A percentile compares a stretch with the other conserved stretches of the same genome.
These are phyloP conservation scores for Psephotus haematonotus DNA, from an alignment of 2,113 vertebrate species.

Conservation along the genomic window DNA sequence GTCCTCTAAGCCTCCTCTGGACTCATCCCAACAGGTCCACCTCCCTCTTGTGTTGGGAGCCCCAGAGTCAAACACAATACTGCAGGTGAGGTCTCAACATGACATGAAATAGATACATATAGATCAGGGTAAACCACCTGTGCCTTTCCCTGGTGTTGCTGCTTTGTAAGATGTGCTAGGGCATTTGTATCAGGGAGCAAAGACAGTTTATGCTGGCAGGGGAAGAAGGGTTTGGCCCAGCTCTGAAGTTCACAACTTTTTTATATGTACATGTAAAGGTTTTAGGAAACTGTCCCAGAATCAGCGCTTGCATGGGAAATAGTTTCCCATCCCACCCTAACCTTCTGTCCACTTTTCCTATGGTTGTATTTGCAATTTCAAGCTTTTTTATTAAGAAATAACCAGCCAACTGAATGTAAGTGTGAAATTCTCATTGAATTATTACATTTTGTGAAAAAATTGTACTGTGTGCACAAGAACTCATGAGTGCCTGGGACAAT, in stretches of 20 bases:
- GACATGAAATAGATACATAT: background rate
- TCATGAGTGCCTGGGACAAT: background rate
- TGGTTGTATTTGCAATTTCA: background rate
- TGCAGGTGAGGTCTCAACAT: background rate
- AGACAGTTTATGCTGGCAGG: slow-evolving; percentile 51
- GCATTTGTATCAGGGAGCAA: background rate
- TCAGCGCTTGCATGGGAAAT: slow-evolving; percentile 48
- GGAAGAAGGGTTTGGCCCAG: background rate
- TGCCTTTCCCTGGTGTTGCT: background rate
- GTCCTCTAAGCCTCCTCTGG: background rate
- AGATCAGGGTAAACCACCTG: background rate
- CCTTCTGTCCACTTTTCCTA: background rate
- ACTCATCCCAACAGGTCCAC: background rate
- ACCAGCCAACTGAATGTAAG: background rate
- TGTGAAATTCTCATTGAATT: background rate
- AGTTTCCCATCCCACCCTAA: slow-evolving; percentile 40
- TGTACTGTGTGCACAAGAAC: background rate
- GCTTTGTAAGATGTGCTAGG: background rate
- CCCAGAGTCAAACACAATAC: background rate
- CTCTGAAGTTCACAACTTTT: slow-evolving; percentile 52
- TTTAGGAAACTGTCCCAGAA: slow-evolving; percentile 53
- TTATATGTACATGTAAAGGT: background rate
- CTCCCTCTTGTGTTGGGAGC: background rate
- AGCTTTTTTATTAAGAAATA: background rate
- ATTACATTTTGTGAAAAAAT: background rate